Evolutionary conservation across 1,140 invertebrate genomes (phyloP).

Genomic region (Zaprionus africanus): DNA sequence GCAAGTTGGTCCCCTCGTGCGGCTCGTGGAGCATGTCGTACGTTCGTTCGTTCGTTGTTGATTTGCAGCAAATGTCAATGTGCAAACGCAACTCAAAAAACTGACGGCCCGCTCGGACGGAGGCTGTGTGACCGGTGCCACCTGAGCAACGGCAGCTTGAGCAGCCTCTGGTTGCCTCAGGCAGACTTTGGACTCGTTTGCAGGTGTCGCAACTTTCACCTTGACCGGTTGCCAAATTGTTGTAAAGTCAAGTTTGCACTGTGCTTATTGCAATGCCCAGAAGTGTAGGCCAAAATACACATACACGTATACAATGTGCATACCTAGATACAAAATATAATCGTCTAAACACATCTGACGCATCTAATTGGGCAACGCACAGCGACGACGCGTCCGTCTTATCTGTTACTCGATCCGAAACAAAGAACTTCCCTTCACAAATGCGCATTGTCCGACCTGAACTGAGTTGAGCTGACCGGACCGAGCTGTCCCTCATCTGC

Average conservation of each 20-base stretch:
- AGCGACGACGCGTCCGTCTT: not conserved
- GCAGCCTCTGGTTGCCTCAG: conserved; percentile 14
- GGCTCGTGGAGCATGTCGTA: conserved; percentile 37
- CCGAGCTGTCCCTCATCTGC: not conserved
- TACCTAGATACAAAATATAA: conserved; percentile 21
- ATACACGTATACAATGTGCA: not conserved
- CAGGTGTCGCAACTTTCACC: conserved; percentile 79
- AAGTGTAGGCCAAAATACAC: conserved; percentile 42
- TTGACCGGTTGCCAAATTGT: conserved; percentile 68
- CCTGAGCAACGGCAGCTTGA: conserved; percentile 3
- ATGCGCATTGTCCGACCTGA: conserved; percentile 3
- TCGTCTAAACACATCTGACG: conserved; percentile 40
- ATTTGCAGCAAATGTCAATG: conserved; percentile 53
- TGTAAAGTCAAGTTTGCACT: conserved; percentile 32
- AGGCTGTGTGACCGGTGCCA: conserved; percentile 18
- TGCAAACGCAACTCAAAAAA: conserved; percentile 67
- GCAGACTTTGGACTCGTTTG: conserved; percentile 48
- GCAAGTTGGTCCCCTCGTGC: conserved; percentile 42
- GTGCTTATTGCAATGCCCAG: conserved; percentile 28
- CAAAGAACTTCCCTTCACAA: conserved; percentile 80
- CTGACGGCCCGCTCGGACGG: conserved; percentile 14
- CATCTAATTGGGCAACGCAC: conserved; percentile 1
- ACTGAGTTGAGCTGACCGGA: no score
- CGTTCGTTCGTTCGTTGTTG: conserved; percentile 18
- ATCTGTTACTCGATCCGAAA: conserved; percentile 29